phyloP scores from a whole-genome alignment of 1,140 invertebrate genomes.

The Hyphantria cunea region DNA sequence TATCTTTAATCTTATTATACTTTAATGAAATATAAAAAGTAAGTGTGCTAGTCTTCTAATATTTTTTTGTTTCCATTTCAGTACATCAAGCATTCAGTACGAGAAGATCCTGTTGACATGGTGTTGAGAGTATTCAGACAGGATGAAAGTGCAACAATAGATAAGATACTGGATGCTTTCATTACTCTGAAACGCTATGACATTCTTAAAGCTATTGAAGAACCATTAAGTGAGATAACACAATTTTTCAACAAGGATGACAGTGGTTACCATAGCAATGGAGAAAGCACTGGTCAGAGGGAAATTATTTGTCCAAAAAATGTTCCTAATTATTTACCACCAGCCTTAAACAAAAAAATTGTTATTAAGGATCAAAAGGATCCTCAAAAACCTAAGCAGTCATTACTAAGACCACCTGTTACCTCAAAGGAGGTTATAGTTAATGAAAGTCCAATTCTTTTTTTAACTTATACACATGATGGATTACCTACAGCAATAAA shows the following conservation, averaged over 20 bases:
- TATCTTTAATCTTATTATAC: too few relatives aligned
- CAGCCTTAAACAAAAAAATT: slow-evolving; percentile 66
- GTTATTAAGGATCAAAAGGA: slow-evolving; percentile 49
- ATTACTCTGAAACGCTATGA: slow-evolving; percentile 73
- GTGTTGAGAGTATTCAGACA: slow-evolving; percentile 73
- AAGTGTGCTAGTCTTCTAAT: too few relatives aligned
- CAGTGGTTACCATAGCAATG: slow-evolving; percentile 72
- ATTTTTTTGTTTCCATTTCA: slow-evolving; percentile 42
- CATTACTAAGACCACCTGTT: slow-evolving; percentile 44
- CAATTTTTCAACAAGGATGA: slow-evolving; percentile 71
- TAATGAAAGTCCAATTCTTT: slow-evolving; percentile 62
- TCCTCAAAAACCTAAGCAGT: slow-evolving; percentile 51
- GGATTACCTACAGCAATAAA: slow-evolving; percentile 69
- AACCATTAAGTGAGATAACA: slow-evolving; percentile 57
- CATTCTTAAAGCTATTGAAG: slow-evolving; percentile 71
- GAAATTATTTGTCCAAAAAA: slow-evolving; percentile 66
- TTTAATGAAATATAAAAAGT: too few relatives aligned
- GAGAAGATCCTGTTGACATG: slow-evolving; percentile 71
- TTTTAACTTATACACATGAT: slow-evolving; percentile 77
- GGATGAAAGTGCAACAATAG: slow-evolving; percentile 74
- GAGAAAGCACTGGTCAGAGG: slow-evolving; percentile 52
- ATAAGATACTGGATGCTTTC: slow-evolving; percentile 73
- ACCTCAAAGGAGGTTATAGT: slow-evolving; percentile 43
- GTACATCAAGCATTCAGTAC: slow-evolving; percentile 74
- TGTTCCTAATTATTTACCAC: slow-evolving; percentile 66